These are phyloP conservation scores for Andrena hattorfiana DNA, from an alignment of 2,888 invertebrate genomes.

Conservation along the genomic window DNA sequence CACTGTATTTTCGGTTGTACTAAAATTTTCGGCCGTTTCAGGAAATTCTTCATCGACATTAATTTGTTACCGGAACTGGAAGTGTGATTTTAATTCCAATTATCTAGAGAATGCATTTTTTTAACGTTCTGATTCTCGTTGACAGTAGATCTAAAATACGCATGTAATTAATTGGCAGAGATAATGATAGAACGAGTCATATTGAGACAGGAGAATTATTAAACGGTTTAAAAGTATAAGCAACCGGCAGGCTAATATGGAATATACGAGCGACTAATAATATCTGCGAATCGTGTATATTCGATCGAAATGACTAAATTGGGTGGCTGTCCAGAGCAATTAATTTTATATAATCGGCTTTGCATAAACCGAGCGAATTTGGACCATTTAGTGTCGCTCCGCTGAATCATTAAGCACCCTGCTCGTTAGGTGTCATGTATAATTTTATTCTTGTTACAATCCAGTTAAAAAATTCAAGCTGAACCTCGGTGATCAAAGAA, in stretches of 20 bases:
- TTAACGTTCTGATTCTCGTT: no score
- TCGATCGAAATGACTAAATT: conserved; percentile 29
- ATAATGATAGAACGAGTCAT: neutral
- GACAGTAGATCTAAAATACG: neutral
- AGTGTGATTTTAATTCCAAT: no score
- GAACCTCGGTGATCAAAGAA: neutral
- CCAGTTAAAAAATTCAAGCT: neutral
- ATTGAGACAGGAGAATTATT: neutral
- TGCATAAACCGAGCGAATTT: conserved; percentile 40
- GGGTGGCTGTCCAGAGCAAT: conserved; percentile 37
- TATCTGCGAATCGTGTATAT: conserved; percentile 32
- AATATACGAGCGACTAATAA: conserved; percentile 24
- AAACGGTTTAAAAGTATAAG: neutral
- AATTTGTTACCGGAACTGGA: no score
- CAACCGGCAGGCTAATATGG: neutral
- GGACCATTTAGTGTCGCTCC: conserved; percentile 23
- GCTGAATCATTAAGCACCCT: conserved; percentile 28
- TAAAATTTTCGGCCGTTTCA: no score
- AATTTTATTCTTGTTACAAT: neutral
- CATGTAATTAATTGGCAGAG: neutral
- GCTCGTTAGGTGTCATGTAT: neutral
- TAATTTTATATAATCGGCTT: conserved; percentile 54
- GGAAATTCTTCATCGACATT: no score
- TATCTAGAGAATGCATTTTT: no score
- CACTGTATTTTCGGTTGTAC: no score